Base-by-base conservation (phyloP, 1,140 invertebrate species). In the Papilio machaon region DNA sequence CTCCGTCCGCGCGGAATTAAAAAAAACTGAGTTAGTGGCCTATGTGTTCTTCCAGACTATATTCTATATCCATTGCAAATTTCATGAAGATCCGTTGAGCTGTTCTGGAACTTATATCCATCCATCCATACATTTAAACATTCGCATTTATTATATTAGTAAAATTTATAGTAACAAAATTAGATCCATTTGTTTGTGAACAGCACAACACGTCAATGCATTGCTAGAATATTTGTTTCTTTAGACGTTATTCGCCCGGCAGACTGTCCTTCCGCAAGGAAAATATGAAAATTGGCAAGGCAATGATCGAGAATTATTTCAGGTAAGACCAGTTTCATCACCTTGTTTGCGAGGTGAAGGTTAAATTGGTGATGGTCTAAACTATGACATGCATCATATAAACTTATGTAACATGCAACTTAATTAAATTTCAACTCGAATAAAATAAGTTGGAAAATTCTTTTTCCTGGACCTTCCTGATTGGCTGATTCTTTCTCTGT, bases 171-270 rank as follows among this genome's bases (percentile, higher is more conserved):
- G 38, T 43, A 10, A 23, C 2, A 10, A 46, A 38, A 64, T 64
- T 67, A 67, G 77, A 79, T 79, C 77, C 77, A 46, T 19, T 46
- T 81, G 76, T 85, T 87, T 88, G 80, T 84, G 87, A 79, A 83
- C 79, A 82, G 88, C 91, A 91, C 85, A 58, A 81, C 85, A 85
- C 81, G 75, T 82, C 83, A 86, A 81, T 83, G 85, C 84, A 91
- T 85, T 89, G 88, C 88, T 91, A 89, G 91, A 86, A 81, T 91
- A 89, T 95, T 94, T 95, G 91, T 96, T 96, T 94, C 95, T 95
- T 95, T 97, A 97, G 97, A 95, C 97, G 97, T 91, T 97, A 97
- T 96, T 97, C 97, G 95, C 96, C 97, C 85, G 96, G 95, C 94
- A 95, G 97, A 91, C 95, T 97, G 91, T 97, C 97, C 90, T 95